Evolutionary conservation across 2,888 invertebrate genomes (phyloP), one percentile per base, ranked within the genome.

Genomic region (Philhelius pedissequus): DNA sequence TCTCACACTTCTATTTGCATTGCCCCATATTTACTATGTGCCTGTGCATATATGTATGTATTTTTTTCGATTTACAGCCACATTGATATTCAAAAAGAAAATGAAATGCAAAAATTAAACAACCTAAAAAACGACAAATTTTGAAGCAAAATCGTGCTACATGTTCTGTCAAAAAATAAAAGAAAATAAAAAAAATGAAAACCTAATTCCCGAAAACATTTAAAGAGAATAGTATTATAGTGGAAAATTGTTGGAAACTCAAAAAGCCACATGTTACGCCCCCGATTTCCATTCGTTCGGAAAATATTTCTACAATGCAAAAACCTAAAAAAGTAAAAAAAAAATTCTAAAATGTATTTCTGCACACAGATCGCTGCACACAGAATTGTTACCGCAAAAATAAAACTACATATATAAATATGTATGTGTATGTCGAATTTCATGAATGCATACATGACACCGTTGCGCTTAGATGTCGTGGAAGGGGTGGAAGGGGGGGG

Each of bases 281-380:
- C 77, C 38, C 62, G 18, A 27, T 40, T 73, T 54, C 13, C 54
- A 78, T 73, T 78, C 66, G 74, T 27, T 74, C 15, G 54, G 45
- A 68, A 62, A 70, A 70, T 70, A 45, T 54, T 56, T 27, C 45
- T 32, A 66, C 45, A 58, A 64, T 62, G 62, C 58, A n/a, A 22
- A 11, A 25, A 15, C 45, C 27, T 22, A 22, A 64, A 48, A 32
- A 50, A 18, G 7, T 22, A 32, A 66, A 64, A 32, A 20, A 5
- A 6, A 74, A 66, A 52, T 68, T 52, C 66, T 73, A 50, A 77
- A 82, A 68, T 82, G 45, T 77, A 73, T 60, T 77, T 62, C 73
- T 68, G 48, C 32, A 73, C 60, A 64, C 69, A 69, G 52, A 35
- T 4, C 13, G 70, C 25, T 35, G 32, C 56, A 70, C 50, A 77